phyloP scores from a whole-genome alignment of 2,113 vertebrate genomes.

The Casuarius casuarius region DNA sequence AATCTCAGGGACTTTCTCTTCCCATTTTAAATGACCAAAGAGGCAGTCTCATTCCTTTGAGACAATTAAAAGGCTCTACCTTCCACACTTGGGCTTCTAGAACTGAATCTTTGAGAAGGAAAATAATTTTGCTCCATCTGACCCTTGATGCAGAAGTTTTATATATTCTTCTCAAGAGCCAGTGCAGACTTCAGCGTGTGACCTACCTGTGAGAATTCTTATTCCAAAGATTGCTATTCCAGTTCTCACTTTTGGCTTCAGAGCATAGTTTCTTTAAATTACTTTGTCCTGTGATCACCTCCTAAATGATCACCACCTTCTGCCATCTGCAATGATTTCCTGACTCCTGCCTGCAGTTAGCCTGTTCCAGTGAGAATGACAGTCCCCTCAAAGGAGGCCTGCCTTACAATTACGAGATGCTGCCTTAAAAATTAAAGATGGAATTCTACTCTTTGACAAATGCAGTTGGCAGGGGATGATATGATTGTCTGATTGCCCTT shows the following conservation, averaged over 20 bases:
- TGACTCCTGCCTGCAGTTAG: not conserved
- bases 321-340: not conserved
- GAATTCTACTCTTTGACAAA: not conserved
- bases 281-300: not conserved
- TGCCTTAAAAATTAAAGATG: not conserved
- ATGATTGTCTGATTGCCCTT: not conserved
- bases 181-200: not conserved
- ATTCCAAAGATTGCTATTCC: not conserved
- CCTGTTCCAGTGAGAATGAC: not conserved
- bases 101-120: not conserved
- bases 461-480: not conserved
- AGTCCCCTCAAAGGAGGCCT: not conserved
- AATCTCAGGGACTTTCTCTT: not conserved
- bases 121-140: not conserved
- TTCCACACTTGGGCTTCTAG: not conserved
- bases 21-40: not conserved
- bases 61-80: not conserved
- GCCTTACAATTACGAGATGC: not conserved
- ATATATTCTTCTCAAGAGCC: not conserved
- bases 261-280: not conserved
- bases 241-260: not conserved
- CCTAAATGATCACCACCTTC: not conserved
- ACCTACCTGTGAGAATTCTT: not conserved
- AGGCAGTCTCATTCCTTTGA: not conserved
- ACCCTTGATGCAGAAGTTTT: not conserved